phyloP scores from a whole-genome alignment of 2,113 vertebrate species.

The Capra hircus region DNA sequence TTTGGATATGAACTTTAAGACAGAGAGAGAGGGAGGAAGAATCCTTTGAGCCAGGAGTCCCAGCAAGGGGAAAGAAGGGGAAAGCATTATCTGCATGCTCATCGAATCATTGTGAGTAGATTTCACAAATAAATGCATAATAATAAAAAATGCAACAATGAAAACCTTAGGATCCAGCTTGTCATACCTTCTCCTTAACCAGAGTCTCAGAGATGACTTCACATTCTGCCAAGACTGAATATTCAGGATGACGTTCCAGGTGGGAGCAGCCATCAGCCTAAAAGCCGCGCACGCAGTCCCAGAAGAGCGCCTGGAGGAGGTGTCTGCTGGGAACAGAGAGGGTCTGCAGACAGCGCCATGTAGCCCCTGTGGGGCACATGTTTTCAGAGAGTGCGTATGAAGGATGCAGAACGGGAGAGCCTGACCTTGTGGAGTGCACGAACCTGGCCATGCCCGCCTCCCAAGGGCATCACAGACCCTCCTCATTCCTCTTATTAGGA shows the following conservation, averaged over 20 bases:
- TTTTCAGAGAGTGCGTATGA: rapidly evolving
- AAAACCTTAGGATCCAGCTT: background rate
- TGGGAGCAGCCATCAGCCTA: background rate
- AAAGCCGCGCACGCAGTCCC: rapidly evolving
- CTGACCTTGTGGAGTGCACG: rapidly evolving
- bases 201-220: background rate
- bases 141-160: background rate
- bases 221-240: background rate
- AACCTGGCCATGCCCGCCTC: rapidly evolving
- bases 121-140: background rate
- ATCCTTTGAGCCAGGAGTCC: background rate
- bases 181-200: background rate
- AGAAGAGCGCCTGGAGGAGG: rapidly evolving
- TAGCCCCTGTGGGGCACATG: rapidly evolving
- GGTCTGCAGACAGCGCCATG: rapidly evolving
- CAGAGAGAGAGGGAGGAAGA: background rate
- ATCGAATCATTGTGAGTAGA: background rate
- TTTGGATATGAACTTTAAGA: background rate
- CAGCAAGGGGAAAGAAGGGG: background rate
- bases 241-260: background rate
- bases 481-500: too few relatives aligned
- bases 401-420: background rate
- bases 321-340: background rate
- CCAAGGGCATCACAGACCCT: rapidly evolving
- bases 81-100: background rate